A percentile compares a stretch with the other conserved stretches of the same genome.
Conservation (phyloP, 37 sponge, comb jelly and placozoan genomes). For the Petrosia ficiformis region DNA sequence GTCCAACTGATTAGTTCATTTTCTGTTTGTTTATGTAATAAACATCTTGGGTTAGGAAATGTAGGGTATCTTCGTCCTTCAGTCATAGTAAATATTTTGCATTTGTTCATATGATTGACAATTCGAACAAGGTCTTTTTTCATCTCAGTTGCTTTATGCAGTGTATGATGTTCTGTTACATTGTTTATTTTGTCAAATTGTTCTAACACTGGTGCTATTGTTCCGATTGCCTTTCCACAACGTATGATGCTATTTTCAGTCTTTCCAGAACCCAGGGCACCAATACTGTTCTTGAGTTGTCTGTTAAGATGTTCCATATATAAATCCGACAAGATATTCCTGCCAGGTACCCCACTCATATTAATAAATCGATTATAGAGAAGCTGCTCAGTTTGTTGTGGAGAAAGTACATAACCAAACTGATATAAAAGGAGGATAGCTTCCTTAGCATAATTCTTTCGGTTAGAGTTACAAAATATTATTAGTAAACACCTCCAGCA, state of each 20-base stretch:
- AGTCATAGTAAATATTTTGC: background rate
- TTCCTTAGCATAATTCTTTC: constrained; percentile 28
- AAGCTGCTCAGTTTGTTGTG: constrained; percentile 18
- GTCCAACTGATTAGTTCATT: background rate
- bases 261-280: constrained; percentile 24
- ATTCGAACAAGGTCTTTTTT: background rate
- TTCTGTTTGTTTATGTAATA: background rate
- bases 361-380: constrained; percentile 23
- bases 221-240: background rate
- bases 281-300: background rate
- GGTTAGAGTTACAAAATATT: constrained; percentile 14
- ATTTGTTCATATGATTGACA: background rate
- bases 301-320: constrained; percentile 28
- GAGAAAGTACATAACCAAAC: background rate
- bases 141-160: background rate
- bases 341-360: constrained; percentile 8
- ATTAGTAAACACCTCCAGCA: constrained; percentile 25
- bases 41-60: background rate
- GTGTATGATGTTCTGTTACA: background rate
- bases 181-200: background rate
- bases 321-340: constrained; percentile 14
- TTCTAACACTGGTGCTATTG: background rate
- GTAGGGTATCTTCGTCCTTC: background rate
- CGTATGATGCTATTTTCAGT: constrained; percentile 5
- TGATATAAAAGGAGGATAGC: constrained; percentile 15